Base-by-base conservation (phyloP, 1,140 invertebrate genomes). In the Limonius californicus region DNA sequence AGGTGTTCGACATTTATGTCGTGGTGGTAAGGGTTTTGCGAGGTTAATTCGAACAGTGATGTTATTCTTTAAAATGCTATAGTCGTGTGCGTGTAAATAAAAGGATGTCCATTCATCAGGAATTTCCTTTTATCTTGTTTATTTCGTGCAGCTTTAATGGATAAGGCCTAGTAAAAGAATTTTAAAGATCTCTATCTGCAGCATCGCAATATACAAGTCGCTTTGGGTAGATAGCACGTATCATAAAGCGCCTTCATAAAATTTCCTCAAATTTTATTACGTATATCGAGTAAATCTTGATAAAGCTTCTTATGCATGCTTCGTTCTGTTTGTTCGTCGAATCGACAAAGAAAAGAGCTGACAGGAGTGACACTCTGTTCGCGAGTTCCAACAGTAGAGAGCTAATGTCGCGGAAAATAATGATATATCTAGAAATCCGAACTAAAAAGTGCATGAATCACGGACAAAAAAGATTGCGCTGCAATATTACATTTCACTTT, bases 331-430 rank as follows among this genome's bases (percentile, higher is more conserved):
- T 55, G 54, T 27, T 35, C 21, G 12, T 4, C 21, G 54, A 27
- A 50, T 50, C 16, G 45, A 50, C 45, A 50, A 50, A 50, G 21
- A 55, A 55, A 53, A 53, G 47, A 53, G 47, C 21, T 55, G 54
- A 55, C 54, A 35, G 15, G 30, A 35, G 11, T 16, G 54, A 35
- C 54, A 55, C 54, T 55, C 54, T 16, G 54, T 32, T 35, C 18
- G 21, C 21, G 20, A 55, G 16, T 50, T 50, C 14, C 45, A 50
- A 19, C 16, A 50, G 45, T 50, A 50, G 8, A 50, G 16, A 19
- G 54, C 15, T 55, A 55, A 55, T 55, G 54, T 55, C 30, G 8
- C 27, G 54, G 54, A 55, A 55, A 55, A 55, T 55, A 32, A 55
- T 55, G 54, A 55, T 55, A 55, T 55, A 55, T 55, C 54, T 55